Evolutionary conservation across 1,140 invertebrate species (phyloP), one percentile per base, ranked within the genome.

Genomic region (Maconellicoccus hirsutus): DNA sequence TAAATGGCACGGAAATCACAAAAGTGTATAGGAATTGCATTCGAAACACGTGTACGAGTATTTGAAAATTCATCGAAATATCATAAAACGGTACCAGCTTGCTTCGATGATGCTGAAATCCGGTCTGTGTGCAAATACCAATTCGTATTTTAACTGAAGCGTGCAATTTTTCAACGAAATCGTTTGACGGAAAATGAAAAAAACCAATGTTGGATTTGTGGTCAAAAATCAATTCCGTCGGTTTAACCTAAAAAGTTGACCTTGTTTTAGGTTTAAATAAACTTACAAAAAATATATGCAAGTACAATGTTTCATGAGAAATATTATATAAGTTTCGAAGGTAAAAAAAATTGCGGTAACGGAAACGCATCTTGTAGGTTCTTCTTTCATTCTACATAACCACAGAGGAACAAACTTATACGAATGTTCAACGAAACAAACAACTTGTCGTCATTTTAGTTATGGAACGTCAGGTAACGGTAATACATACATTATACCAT

Each of bases 391-490:
- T 3, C 29, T 33, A 16, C 42, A 52, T 16, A 52, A 52, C 4
- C 42, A 16, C 4, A 52, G 2, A 52, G n/a, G 12, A 52, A 52
- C 42, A 52, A 52, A 52, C 42, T 19, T 14, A 52, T 52, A 6
- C 29, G 42, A 52, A 52, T 52, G 42, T 52, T 52, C n/a, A 52
- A 52, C 42, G 42, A 52, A 52, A 52, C 42, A 52, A 52, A 52
- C 42, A 52, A 52, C 12, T 52, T 52, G 42, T 52, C 42, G 42
- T 52, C 29, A 6, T 33, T 52, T 52, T 52, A 52, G 42, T 52
- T 52, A 52, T 52, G 42, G 42, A 52, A 52, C 42, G n/a, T 52
- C 42, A 52, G 10, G 42, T 52, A 52, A 52, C 42, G 42, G 42
- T 52, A 52, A 52, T 52, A 52, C n/a, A 52, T 52, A 52, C 42